These are phyloP conservation scores for Megaustenia siamemsis DNA, from an alignment of 2,888 invertebrate species.

Conservation along the genomic window DNA sequence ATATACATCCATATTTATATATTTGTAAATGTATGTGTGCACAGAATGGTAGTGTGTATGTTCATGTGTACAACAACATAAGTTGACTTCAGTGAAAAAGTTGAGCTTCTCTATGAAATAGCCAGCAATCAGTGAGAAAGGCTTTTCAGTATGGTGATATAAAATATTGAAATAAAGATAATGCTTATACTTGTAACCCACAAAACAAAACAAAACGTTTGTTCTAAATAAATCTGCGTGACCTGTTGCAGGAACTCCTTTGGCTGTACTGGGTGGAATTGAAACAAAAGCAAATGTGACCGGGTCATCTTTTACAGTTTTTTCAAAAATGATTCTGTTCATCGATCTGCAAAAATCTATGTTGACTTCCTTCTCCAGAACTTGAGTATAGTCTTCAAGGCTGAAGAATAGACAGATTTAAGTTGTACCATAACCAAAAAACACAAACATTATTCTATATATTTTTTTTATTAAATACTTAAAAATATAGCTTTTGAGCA, in stretches of 20 bases:
- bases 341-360: slow-evolving; percentile 80
- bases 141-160: too few relatives aligned
- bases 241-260: slow-evolving; percentile 73
- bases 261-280: slow-evolving; percentile 67
- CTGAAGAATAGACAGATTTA: slow-evolving; percentile 61
- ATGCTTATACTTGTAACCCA: not conserved
- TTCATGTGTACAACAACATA: too few relatives aligned
- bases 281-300: slow-evolving; percentile 80
- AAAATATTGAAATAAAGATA: too few relatives aligned
- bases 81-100: too few relatives aligned
- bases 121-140: not conserved
- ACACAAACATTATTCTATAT: too few relatives aligned
- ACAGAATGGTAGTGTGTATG: too few relatives aligned
- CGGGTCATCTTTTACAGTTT: slow-evolving; percentile 75
- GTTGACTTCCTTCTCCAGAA: slow-evolving; percentile 79
- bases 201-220: not conserved
- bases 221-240: not conserved
- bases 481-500: too few relatives aligned
- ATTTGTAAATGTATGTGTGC: too few relatives aligned
- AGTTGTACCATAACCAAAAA: too few relatives aligned
- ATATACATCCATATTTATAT: too few relatives aligned
- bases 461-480: too few relatives aligned
- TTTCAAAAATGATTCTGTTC: slow-evolving; percentile 80
- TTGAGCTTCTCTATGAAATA: not conserved
- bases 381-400: slow-evolving; percentile 78